A percentile compares a stretch with the other conserved stretches of the same genome.
These are phyloP conservation scores for Elgonia sp. DNA, from an alignment of 2,888 invertebrate species.

Conservation along the genomic window DNA sequence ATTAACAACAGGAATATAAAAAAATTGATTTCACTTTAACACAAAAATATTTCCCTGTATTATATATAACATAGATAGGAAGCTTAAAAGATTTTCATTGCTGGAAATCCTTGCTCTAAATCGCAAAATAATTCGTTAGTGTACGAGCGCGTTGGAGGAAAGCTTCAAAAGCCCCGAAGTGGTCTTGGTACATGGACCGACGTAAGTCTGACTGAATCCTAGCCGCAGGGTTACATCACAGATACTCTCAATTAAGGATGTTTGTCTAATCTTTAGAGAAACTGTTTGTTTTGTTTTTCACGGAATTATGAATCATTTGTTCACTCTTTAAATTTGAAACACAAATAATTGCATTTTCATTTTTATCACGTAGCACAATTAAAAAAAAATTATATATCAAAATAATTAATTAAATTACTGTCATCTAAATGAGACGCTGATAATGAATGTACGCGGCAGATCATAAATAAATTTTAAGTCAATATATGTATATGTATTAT, in stretches of 20 bases:
- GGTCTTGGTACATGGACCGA: slow-evolving; percentile 67
- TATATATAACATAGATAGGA: no score
- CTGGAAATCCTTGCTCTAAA: slow-evolving; percentile 74
- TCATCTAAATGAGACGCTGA: neutral
- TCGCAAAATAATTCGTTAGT: slow-evolving; percentile 77
- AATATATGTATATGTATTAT: slow-evolving; percentile 63
- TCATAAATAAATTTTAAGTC: slow-evolving; percentile 59
- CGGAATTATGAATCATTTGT: slow-evolving; percentile 27
- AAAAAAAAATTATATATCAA: no score
- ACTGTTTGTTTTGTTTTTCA: slow-evolving; percentile 48
- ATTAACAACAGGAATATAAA: no score
- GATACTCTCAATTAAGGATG: slow-evolving; percentile 66
- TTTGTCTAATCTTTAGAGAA: slow-evolving; percentile 59
- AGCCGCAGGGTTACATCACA: slow-evolving; percentile 70
- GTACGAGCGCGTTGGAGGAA: slow-evolving; percentile 54
- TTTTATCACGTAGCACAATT: no score
- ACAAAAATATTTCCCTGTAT: no score
- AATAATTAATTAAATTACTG: slow-evolving; percentile 35
- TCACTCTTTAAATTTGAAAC: no score
- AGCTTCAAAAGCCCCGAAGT: slow-evolving; percentile 73
- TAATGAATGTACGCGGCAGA: slow-evolving; percentile 21
- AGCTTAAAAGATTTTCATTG: slow-evolving; percentile 68
- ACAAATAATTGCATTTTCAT: no score
- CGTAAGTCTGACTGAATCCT: slow-evolving; percentile 64
- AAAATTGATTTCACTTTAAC: no score